Percentiles rank a stretch among this genome's conserved stretches.
Conservation (phyloP, 2,113 vertebrate genomes). For the Epinephelus fuscoguttatus region DNA sequence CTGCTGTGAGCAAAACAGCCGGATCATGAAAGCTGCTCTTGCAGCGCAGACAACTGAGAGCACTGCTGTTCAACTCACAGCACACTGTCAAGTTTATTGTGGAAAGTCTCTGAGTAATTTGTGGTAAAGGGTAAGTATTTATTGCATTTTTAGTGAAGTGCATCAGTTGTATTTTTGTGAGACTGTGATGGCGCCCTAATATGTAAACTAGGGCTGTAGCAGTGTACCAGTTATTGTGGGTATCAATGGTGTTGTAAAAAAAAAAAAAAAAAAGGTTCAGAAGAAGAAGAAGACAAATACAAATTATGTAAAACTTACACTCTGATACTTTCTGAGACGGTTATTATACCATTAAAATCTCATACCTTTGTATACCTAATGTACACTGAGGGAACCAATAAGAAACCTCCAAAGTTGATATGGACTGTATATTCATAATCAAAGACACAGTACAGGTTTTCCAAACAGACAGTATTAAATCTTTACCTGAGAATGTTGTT, state of each 20-base stretch:
- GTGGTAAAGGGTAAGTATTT: not conserved
- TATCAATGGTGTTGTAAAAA: too few relatives aligned
- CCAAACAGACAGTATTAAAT: not conserved
- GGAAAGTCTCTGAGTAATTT: not conserved
- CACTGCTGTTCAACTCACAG: not conserved
- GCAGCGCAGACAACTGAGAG: not conserved
- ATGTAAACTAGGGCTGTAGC: not conserved
- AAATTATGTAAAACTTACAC: too few relatives aligned
- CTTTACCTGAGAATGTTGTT: constrained; percentile 83
- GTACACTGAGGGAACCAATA: not conserved
- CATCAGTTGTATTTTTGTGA: not conserved
- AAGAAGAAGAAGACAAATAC: too few relatives aligned
- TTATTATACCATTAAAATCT: too few relatives aligned
- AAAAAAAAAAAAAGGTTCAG: too few relatives aligned
- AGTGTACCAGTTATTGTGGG: too few relatives aligned
- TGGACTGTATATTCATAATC: not conserved
- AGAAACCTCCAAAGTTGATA: not conserved
- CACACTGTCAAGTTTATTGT: not conserved
- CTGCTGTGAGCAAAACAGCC: not conserved
- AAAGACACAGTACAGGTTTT: not conserved
- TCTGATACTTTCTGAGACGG: too few relatives aligned
- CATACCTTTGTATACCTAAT: too few relatives aligned
- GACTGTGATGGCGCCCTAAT: not conserved
- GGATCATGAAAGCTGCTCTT: not conserved
- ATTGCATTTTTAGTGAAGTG: not conserved